These are phyloP conservation scores for Agrochola lota DNA, from an alignment of 2,888 invertebrate species.

Conservation along the genomic window DNA sequence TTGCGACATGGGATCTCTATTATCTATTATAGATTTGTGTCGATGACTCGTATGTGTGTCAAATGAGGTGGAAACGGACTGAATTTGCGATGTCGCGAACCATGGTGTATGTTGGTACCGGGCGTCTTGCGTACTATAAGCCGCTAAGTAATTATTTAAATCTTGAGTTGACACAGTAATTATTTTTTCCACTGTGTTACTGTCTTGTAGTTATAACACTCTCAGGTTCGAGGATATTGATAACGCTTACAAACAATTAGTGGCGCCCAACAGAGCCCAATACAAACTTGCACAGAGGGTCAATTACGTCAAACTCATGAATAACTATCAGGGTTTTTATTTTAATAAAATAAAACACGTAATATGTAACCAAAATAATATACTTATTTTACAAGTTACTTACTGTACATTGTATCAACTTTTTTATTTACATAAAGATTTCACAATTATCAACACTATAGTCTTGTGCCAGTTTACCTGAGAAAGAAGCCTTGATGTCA, in stretches of 20 bases:
- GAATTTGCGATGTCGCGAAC: slow-evolving; percentile 9
- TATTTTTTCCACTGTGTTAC: neutral
- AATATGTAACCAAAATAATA: slow-evolving; percentile 83
- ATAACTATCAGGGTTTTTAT: neutral
- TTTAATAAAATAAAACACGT: slow-evolving; percentile 74
- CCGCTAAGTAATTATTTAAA: neutral
- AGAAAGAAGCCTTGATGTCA: neutral
- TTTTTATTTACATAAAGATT: slow-evolving; percentile 71
- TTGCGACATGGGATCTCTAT: slow-evolving; percentile 47
- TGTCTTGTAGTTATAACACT: neutral
- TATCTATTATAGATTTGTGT: slow-evolving; percentile 49
- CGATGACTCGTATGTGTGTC: slow-evolving; percentile 51
- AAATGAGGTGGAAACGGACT: slow-evolving; percentile 24
- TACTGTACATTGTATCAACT: slow-evolving; percentile 75
- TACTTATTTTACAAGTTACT: slow-evolving; percentile 83
- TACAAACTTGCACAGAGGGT: neutral
- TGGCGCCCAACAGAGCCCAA: slow-evolving; percentile 15
- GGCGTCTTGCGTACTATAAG: neutral
- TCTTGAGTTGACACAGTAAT: neutral
- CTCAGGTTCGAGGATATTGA: neutral
- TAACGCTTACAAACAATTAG: neutral
- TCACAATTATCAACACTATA: slow-evolving; percentile 52
- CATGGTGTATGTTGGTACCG: neutral
- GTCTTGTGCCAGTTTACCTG: slow-evolving; percentile 6
- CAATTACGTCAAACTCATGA: neutral